Evolutionary conservation across 2,888 invertebrate genomes (phyloP).

Genomic region (Zelleria hepariella): DNA sequence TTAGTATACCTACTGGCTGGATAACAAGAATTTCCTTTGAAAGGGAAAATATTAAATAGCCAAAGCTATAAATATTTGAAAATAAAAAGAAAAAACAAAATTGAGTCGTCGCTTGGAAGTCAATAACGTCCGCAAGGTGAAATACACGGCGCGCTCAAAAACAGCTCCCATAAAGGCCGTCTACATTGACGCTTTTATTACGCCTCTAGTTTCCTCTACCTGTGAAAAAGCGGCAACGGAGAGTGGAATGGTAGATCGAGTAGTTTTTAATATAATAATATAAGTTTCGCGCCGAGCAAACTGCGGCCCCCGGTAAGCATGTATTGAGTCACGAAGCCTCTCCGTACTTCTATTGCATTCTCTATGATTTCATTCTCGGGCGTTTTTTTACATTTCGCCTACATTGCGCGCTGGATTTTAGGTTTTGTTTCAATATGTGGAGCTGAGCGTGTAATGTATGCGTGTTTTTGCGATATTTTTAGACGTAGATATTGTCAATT

Average conservation of each 20-base stretch:
- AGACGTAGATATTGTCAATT: background rate
- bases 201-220: background rate
- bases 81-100: background rate
- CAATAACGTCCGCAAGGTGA: constrained; percentile 1
- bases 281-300: background rate
- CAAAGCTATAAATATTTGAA: background rate
- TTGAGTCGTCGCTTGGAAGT: background rate
- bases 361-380: background rate
- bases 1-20: background rate
- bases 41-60: background rate
- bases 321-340: background rate
- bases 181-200: background rate
- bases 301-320: background rate
- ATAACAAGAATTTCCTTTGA: background rate
- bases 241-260: background rate
- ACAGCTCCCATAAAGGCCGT: background rate
- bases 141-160: background rate
- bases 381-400: background rate
- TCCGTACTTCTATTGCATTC: background rate
- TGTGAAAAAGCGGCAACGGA: constrained; percentile 2
- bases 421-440: background rate
- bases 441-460: background rate
- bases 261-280: background rate
- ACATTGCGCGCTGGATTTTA: background rate
- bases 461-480: background rate